Percentiles rank a stretch among this genome's conserved stretches.
phyloP scores from a whole-genome alignment of 2,797 vertebrate genomes.

The Hydrophis major region DNA sequence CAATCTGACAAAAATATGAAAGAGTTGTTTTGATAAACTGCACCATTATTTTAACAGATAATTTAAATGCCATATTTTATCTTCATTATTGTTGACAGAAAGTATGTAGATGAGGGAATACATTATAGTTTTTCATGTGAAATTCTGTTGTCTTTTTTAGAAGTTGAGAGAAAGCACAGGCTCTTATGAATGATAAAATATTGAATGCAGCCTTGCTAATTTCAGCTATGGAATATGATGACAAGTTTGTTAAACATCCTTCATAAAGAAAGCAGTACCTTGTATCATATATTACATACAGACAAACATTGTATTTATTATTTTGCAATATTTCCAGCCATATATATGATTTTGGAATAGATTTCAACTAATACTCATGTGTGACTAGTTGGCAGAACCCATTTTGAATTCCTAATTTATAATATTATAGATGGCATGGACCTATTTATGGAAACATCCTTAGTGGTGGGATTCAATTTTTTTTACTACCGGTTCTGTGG shows the following conservation, averaged over 20 bases:
- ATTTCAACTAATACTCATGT: not conserved
- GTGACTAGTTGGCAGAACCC: not conserved
- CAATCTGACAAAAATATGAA: constrained; percentile 22
- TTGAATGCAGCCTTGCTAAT: constrained; percentile 22
- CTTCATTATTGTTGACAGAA: not conserved
- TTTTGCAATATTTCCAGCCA: not conserved
- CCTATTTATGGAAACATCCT: not conserved
- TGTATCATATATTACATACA: not conserved
- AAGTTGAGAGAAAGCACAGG: constrained; percentile 33
- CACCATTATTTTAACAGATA: not conserved
- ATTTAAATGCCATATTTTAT: constrained; percentile 20
- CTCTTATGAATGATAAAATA: constrained; percentile 43
- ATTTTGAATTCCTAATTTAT: not conserved
- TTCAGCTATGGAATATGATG: not conserved
- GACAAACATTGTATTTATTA: not conserved
- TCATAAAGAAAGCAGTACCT: not conserved
- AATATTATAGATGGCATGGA: not conserved
- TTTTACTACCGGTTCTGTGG: too few relatives aligned
- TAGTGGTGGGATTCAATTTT: not conserved
- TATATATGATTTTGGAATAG: not conserved
- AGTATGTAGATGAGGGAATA: not conserved
- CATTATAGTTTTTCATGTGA: constrained; percentile 34
- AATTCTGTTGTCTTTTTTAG: constrained; percentile 19
- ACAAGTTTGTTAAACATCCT: constrained; percentile 32
- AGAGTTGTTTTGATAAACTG: constrained; percentile 25